phyloP scores from a whole-genome alignment of 1,140 invertebrate genomes.

The Tyrophagus putrescentiae region DNA sequence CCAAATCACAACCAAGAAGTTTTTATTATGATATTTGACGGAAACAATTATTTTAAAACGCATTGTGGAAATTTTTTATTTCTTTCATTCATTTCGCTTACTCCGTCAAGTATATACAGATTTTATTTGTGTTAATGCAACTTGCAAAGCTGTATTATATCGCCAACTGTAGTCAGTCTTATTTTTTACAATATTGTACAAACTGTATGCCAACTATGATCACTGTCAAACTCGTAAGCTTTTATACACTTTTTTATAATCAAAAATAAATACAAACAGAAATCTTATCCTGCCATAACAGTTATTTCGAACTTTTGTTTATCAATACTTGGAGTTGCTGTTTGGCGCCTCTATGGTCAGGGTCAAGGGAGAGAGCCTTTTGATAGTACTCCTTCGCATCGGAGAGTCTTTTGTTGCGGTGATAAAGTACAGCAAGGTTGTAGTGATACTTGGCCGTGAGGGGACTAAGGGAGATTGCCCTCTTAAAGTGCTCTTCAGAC shows the following conservation, averaged over 20 bases:
- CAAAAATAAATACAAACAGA: too few species aligned
- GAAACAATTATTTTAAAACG: background rate
- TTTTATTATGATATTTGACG: too few species aligned
- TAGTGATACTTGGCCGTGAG: constrained; percentile 55
- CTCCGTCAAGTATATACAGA: background rate
- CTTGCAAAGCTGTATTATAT: background rate
- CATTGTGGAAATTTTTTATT: background rate
- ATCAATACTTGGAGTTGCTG: constrained; percentile 44
- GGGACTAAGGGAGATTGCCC: constrained; percentile 53
- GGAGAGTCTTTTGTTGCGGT: constrained; percentile 67
- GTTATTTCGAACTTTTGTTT: background rate
- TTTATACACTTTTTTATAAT: too few species aligned
- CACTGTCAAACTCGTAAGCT: too few species aligned
- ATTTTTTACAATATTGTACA: too few species aligned
- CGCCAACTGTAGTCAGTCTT: too few species aligned
- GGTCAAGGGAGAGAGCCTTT: constrained; percentile 54
- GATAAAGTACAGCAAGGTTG: constrained; percentile 86
- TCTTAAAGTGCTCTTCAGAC: constrained; percentile 62
- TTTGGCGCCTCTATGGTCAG: constrained; percentile 45
- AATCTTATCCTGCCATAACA: too few species aligned
- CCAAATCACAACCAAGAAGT: too few species aligned
- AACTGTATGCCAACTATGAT: too few species aligned
- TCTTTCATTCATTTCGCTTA: background rate
- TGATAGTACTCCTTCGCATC: constrained; percentile 57
- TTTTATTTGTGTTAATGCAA: background rate